A percentile compares a stretch with the other conserved stretches of the same genome.
These are phyloP conservation scores for Chironex yamaguchii DNA, from an alignment of 30 jellyfish, hydroid and myxozoan species.

Conservation along the genomic window DNA sequence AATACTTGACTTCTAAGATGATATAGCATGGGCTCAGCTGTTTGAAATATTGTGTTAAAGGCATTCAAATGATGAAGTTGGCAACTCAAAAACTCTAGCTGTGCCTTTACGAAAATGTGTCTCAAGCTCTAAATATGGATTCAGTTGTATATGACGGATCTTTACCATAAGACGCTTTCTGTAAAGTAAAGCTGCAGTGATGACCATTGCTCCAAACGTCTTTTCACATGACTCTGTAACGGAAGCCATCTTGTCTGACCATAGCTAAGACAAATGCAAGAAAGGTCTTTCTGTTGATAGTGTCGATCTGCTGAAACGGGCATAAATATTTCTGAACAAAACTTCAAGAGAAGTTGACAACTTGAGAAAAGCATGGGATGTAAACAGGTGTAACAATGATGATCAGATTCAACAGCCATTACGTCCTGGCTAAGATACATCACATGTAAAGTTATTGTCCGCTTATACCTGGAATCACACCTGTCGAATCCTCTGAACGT, in stretches of 20 bases:
- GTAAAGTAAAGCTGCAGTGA: slow-evolving; percentile 33
- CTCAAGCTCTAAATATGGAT: no score
- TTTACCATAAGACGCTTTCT: slow-evolving; percentile 16
- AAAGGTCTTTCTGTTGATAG: slow-evolving; percentile 20
- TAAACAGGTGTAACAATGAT: slow-evolving; percentile 47
- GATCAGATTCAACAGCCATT: no score
- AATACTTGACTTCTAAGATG: neutral
- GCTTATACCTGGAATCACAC: no score
- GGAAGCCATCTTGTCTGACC: slow-evolving; percentile 69
- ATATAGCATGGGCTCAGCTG: neutral
- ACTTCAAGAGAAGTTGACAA: slow-evolving; percentile 63
- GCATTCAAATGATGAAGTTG: neutral
- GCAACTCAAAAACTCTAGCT: no score
- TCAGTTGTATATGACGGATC: slow-evolving; percentile 48
- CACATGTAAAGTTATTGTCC: no score
- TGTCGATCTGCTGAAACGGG: slow-evolving; percentile 38
- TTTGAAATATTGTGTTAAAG: neutral
- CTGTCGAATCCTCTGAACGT: no score
- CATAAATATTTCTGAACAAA: slow-evolving; percentile 40
- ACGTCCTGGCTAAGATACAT: no score
- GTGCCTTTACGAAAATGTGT: no score
- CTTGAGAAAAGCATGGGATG: slow-evolving; percentile 59
- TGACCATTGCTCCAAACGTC: slow-evolving; percentile 33
- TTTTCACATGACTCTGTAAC: slow-evolving; percentile 26
- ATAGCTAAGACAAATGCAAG: slow-evolving; percentile 36